Percentiles rank a stretch among this genome's conserved stretches.
Evolutionary conservation across 2,888 invertebrate genomes (phyloP).

Genomic region (Trilocha varians): DNA sequence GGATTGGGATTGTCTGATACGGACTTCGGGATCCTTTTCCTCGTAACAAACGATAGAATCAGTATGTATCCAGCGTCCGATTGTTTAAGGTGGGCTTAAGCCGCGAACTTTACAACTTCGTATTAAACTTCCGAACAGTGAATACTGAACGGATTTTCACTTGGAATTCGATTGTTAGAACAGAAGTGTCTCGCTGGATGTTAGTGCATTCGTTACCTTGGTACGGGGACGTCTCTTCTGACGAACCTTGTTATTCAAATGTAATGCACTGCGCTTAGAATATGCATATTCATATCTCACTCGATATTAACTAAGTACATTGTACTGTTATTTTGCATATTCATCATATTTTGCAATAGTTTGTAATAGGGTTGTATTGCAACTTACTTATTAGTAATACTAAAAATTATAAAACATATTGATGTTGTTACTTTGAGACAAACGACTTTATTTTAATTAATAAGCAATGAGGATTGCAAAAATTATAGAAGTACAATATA

Average conservation of each 20-base stretch:
- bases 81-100: neutral
- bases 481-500: too few relatives aligned
- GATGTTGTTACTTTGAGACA: too few relatives aligned
- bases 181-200: conserved; percentile 39
- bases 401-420: too few relatives aligned
- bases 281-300: conserved; percentile 65
- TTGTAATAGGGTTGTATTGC: too few relatives aligned
- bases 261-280: conserved; percentile 46
- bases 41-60: neutral
- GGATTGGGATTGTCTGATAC: neutral
- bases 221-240: conserved; percentile 40
- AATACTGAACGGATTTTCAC: conserved; percentile 10
- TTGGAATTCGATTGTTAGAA: conserved; percentile 17
- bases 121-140: conserved; percentile 6
- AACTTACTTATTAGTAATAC: too few relatives aligned
- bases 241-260: conserved; percentile 67
- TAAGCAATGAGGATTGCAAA: too few relatives aligned
- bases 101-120: conserved; percentile 1
- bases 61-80: neutral
- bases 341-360: too few relatives aligned
- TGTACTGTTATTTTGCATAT: too few relatives aligned
- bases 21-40: neutral
- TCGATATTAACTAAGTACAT: too few relatives aligned
- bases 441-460: too few relatives aligned
- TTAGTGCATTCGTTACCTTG: conserved; percentile 39